Evolutionary conservation across 37 sponge, comb jelly and placozoan species (phyloP).

Genomic region (Cliona cf. orientalis): DNA sequence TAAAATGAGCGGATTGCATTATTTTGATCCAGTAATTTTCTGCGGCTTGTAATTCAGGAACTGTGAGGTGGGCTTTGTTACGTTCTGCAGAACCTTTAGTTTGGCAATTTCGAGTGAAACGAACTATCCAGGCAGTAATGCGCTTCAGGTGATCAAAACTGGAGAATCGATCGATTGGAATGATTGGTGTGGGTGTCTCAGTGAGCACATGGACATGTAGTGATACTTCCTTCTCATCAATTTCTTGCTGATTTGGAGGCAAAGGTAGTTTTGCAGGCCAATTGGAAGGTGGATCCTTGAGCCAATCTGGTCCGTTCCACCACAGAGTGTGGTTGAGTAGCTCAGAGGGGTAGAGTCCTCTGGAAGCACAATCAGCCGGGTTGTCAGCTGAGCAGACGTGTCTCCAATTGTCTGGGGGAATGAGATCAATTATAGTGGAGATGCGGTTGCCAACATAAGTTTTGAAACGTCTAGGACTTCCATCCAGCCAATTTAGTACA

Average conservation of each 20-base stretch:
- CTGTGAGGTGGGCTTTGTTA: conserved; percentile 10
- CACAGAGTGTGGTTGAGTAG: conserved; percentile 29
- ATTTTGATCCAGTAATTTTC: conserved; percentile 42
- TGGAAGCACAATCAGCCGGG: conserved; percentile 37
- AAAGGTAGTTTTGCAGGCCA: conserved; percentile 12
- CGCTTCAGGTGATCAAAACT: conserved; percentile 22
- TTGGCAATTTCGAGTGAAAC: conserved; percentile 22
- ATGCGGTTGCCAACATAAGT: too few relatives aligned
- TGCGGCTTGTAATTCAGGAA: conserved; percentile 17
- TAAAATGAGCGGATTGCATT: conserved; percentile 19
- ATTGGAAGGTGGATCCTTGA: conserved; percentile 33
- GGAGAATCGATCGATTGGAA: conserved; percentile 29
- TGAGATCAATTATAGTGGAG: too few relatives aligned
- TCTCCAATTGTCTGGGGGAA: conserved; percentile 19
- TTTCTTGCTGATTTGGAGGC: conserved; percentile 16
- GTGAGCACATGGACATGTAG: too few relatives aligned
- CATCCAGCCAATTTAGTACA: conserved; percentile 48
- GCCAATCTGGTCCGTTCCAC: conserved; percentile 38
- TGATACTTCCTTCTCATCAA: neutral
- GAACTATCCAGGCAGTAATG: conserved; percentile 36
- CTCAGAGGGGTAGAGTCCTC: conserved; percentile 34
- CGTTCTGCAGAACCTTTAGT: neutral
- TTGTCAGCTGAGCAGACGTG: conserved; percentile 22
- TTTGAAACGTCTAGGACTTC: too few relatives aligned
- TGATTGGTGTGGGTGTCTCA: conserved; percentile 1